phyloP scores from a whole-genome alignment of 2,113 vertebrate genomes.

The Marmota flaviventris region DNA sequence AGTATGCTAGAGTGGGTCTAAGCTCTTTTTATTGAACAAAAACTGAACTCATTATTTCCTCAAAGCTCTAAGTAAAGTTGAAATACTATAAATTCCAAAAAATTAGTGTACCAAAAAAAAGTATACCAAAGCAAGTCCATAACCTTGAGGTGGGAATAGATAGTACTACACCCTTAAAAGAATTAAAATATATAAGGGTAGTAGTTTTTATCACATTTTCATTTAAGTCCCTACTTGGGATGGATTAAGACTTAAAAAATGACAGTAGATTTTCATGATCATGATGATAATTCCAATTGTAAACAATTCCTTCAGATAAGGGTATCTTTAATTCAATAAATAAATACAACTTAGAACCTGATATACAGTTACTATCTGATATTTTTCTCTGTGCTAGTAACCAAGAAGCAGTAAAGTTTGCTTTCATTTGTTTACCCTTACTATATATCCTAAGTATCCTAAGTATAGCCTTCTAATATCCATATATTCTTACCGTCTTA shows the following conservation, averaged over 20 bases:
- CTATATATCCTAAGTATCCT: background rate
- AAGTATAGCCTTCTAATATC: background rate
- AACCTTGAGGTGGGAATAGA: background rate
- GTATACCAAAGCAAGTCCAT: background rate
- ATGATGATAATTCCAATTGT: background rate
- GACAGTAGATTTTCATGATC: background rate
- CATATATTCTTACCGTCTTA: background rate
- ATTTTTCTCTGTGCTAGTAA: background rate
- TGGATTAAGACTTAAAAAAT: background rate
- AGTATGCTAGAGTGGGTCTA: background rate
- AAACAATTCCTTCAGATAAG: background rate
- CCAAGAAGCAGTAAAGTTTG: background rate
- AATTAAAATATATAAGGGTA: background rate
- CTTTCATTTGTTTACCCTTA: background rate
- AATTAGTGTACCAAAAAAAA: background rate
- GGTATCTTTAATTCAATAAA: background rate
- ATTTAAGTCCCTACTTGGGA: background rate
- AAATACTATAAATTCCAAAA: background rate
- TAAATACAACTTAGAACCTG: background rate
- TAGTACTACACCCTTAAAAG: background rate
- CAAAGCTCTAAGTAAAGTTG: background rate
- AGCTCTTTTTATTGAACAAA: background rate
- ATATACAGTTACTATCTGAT: background rate
- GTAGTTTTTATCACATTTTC: background rate
- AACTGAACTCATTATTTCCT: background rate